Percentiles rank a stretch among this genome's conserved stretches.
Evolutionary conservation across 1,140 invertebrate genomes (phyloP).

Genomic region (Penaeus indicus): DNA sequence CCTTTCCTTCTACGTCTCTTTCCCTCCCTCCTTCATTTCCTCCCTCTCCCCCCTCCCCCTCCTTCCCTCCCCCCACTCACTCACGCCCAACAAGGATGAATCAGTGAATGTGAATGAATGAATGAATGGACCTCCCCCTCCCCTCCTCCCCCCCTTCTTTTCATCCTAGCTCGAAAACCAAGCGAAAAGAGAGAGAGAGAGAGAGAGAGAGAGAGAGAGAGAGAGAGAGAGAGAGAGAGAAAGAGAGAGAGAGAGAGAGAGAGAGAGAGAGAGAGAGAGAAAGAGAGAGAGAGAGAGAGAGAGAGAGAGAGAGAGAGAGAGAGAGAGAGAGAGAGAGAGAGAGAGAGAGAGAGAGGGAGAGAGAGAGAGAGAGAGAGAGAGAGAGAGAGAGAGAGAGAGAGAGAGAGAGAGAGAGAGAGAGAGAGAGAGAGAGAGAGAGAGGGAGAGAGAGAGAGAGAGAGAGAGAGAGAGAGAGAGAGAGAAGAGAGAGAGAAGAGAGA

Average conservation of each 20-base stretch:
- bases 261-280: not conserved
- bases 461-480: not conserved
- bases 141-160: not conserved
- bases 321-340: slow-evolving; percentile 17
- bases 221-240: too few relatives aligned
- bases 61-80: not conserved
- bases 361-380: slow-evolving; percentile 4
- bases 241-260: too few relatives aligned
- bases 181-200: too few relatives aligned
- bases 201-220: too few relatives aligned
- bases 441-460: not conserved
- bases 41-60: not conserved
- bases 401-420: not conserved
- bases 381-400: not conserved
- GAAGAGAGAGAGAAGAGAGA: too few relatives aligned
- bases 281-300: not conserved
- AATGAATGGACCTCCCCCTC: not conserved
- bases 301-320: not conserved
- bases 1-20: too few relatives aligned
- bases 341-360: slow-evolving; percentile 11
- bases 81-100: not conserved
- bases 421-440: not conserved
- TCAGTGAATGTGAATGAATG: too few relatives aligned
- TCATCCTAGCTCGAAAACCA: too few relatives aligned
- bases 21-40: not conserved